Conservation (phyloP, 1,140 invertebrate species). For the Myzus persicae region DNA sequence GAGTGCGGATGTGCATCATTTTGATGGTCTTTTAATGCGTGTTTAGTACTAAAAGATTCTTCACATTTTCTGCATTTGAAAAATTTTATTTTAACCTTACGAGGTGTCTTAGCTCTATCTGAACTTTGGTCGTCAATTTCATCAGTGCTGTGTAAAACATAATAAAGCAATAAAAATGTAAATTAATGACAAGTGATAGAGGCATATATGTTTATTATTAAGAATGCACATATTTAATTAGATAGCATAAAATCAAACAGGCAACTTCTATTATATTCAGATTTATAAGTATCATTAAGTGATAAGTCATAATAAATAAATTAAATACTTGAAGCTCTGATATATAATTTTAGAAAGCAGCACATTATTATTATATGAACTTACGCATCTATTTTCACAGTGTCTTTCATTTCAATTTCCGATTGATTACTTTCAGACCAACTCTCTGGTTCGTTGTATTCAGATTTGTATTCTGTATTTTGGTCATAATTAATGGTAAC, state of each 20-base stretch:
- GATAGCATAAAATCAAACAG: neutral
- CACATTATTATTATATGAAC: neutral
- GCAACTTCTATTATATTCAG: neutral
- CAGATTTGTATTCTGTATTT: conserved; percentile 51
- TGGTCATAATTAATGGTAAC: conserved; percentile 54
- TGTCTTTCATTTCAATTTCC: conserved; percentile 35
- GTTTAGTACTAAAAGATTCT: conserved; percentile 54
- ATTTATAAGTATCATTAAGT: neutral
- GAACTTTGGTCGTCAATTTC: conserved; percentile 35
- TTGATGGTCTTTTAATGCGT: conserved; percentile 58
- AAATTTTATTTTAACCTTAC: conserved; percentile 35
- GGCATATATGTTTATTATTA: neutral
- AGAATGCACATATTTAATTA: neutral
- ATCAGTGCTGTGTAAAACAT: neutral
- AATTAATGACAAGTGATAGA: neutral
- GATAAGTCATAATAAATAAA: neutral
- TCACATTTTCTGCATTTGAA: conserved; percentile 59
- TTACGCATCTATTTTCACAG: conserved; percentile 33
- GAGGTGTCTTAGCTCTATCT: neutral
- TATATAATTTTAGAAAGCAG: neutral
- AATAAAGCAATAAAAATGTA: neutral
- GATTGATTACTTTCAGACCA: conserved; percentile 51
- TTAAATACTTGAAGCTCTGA: neutral
- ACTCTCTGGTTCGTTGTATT: conserved; percentile 52
- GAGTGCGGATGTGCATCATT: conserved; percentile 40